Evolutionary conservation across 1,140 invertebrate genomes (phyloP), one percentile per base, ranked within the genome.

Genomic region (Scylla paramamosain): DNA sequence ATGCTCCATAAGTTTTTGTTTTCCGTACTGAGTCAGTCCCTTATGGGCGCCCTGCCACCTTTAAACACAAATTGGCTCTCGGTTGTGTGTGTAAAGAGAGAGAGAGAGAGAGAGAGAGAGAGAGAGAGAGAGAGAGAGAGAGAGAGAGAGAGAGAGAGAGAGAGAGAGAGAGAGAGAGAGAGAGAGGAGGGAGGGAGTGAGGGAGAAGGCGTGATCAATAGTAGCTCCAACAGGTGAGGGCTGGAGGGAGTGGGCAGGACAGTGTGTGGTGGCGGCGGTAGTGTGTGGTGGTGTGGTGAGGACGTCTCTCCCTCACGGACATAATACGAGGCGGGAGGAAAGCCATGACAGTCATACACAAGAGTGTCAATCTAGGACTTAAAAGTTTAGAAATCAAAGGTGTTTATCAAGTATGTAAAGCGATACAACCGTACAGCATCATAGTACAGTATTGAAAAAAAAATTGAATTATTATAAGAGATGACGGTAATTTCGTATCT

Each of bases 321-420:
- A 77, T n/a, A 25, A 25, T 77, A 77, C 67, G 67, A 77, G 25
- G 67, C 67, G 67, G 25, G 67, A n/a, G 67, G 20, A 77, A n/a
- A 77, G 67, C 67, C 67, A 77, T 77, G 67, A 77, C 67, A 77
- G 67, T 77, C 67, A 77, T 77, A 77, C 67, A 77, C 67, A 77
- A 77, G 67, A 77, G 7, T 77, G 20, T 20, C 52, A 59, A 20
- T 77, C 67, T 12, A 7, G 25, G 20, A 77, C 12, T 77, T 77
- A 77, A 77, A n/a, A 77, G 25, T 77, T 77, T 77, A 77, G 67
- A n/a, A 77, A n/a, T 77, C 67, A n/a, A 77, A 77, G 67, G 67
- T 77, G 67, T 77, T 77, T 25, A n/a, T 77, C 67, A 77, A 77
- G 67, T 77, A 77, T 77, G 67, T 77, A 77, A 77, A 59, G 10